Percentiles rank a stretch among this genome's conserved stretches.
These are phyloP conservation scores for Perdita meconis DNA, from an alignment of 2,888 invertebrate species.

Conservation along the genomic window DNA sequence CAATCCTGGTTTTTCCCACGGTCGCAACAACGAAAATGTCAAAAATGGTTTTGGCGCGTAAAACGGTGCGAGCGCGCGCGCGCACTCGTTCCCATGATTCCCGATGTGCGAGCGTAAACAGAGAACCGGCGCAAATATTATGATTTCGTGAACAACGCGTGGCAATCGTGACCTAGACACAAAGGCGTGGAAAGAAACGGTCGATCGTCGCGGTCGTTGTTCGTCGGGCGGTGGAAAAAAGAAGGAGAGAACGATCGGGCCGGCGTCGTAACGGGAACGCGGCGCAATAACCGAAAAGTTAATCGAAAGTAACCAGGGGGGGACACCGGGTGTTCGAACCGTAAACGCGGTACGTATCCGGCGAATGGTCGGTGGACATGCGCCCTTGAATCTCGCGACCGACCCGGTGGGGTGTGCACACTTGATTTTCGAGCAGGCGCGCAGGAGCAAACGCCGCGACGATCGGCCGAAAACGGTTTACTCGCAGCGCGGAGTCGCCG, in stretches of 20 bases:
- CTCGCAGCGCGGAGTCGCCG: neutral
- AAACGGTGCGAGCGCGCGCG: neutral
- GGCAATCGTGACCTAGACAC: conserved; percentile 54
- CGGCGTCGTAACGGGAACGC: neutral
- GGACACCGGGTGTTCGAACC: conserved; percentile 13
- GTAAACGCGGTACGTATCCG: conserved; percentile 3
- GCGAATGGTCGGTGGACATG: conserved; percentile 48
- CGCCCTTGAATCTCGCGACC: conserved; percentile 55
- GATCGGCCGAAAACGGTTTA: conserved; percentile 20
- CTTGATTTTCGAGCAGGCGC: conserved; percentile 50
- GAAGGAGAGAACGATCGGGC: neutral
- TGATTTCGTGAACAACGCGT: conserved; percentile 34
- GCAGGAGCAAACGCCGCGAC: conserved; percentile 7
- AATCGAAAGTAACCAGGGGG: neutral
- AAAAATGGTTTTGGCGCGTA: conserved; percentile 46
- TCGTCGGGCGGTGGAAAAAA: neutral
- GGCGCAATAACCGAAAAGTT: neutral
- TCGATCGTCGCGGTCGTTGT: neutral
- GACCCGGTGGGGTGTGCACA: conserved; percentile 34
- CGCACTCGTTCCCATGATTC: conserved; percentile 28
- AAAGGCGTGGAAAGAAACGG: neutral
- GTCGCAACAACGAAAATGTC: neutral
- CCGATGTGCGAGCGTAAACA: conserved; percentile 52
- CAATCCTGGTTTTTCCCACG: neutral
- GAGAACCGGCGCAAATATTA: conserved; percentile 47